Percentiles rank a stretch among this genome's conserved stretches.
Evolutionary conservation across 2,113 vertebrate species (phyloP).

Genomic region (Xenus cinereus): DNA sequence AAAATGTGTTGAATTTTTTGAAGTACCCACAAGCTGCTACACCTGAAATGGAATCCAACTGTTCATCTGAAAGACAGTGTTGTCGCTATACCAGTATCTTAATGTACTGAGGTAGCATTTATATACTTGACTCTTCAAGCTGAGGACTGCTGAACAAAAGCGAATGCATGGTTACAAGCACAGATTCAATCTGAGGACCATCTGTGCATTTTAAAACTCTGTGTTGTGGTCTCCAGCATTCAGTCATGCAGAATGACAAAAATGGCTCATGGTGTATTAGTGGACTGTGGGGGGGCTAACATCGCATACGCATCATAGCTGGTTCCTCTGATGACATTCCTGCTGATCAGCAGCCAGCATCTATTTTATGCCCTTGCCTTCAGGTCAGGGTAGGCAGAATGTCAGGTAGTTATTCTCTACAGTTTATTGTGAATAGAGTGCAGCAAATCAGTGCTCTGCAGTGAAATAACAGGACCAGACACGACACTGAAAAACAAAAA

Average conservation of each 20-base stretch:
- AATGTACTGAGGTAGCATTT: not conserved
- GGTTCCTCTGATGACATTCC: not conserved
- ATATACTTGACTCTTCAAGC: not conserved
- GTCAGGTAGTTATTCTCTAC: not conserved
- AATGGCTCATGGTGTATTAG: not conserved
- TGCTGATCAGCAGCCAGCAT: not conserved
- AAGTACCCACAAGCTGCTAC: not conserved
- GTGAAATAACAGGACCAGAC: not conserved
- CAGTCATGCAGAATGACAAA: not conserved
- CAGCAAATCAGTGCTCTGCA: not conserved
- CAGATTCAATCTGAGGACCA: not conserved
- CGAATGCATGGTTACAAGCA: not conserved
- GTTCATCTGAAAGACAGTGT: not conserved
- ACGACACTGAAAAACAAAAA: not conserved
- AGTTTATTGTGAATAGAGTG: not conserved
- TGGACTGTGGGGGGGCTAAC: not conserved
- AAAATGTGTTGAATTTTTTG: not conserved
- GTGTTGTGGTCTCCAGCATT: not conserved
- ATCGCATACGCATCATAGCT: rapidly evolving
- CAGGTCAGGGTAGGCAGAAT: not conserved
- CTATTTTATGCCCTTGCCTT: not conserved
- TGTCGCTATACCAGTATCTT: not conserved
- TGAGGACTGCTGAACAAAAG: not conserved
- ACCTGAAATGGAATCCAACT: not conserved
- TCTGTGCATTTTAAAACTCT: not conserved